Evolutionary conservation across 2,113 vertebrate genomes (phyloP).

Genomic region (Rhinopithecus roxellana): DNA sequence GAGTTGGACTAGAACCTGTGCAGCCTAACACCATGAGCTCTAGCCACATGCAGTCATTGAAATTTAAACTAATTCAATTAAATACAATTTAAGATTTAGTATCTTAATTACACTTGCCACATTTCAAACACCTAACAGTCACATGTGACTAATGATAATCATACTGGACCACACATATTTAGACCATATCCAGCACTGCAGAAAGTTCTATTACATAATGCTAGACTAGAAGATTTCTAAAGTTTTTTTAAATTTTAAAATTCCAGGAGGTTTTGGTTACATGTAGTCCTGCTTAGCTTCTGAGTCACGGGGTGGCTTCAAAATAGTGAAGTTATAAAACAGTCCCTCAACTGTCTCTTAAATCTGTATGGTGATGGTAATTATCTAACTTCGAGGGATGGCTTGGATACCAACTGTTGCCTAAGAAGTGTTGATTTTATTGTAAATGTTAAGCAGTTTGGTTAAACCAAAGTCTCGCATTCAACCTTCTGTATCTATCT

Average conservation of each 20-base stretch:
- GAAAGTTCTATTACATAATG: background rate
- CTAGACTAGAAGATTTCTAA: background rate
- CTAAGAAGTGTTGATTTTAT: background rate
- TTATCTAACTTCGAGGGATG: background rate
- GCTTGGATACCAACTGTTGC: background rate
- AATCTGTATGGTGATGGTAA: background rate
- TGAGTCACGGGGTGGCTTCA: background rate
- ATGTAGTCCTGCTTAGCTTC: background rate
- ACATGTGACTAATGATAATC: background rate
- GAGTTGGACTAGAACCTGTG: background rate
- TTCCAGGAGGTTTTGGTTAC: background rate
- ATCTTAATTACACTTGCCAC: background rate
- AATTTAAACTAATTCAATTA: background rate
- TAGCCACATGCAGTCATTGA: background rate
- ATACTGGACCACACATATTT: background rate
- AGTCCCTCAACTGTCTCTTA: background rate
- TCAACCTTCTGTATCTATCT: background rate
- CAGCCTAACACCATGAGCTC: background rate
- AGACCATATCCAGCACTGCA: background rate
- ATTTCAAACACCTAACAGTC: background rate
- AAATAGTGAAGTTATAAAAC: background rate
- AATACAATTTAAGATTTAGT: background rate
- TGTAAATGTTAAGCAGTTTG: background rate
- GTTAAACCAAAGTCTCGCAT: slow-evolving; percentile 3
- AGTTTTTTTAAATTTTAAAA: background rate